Conservation (phyloP, 2,797 vertebrate species). For the Microtus californicus region DNA sequence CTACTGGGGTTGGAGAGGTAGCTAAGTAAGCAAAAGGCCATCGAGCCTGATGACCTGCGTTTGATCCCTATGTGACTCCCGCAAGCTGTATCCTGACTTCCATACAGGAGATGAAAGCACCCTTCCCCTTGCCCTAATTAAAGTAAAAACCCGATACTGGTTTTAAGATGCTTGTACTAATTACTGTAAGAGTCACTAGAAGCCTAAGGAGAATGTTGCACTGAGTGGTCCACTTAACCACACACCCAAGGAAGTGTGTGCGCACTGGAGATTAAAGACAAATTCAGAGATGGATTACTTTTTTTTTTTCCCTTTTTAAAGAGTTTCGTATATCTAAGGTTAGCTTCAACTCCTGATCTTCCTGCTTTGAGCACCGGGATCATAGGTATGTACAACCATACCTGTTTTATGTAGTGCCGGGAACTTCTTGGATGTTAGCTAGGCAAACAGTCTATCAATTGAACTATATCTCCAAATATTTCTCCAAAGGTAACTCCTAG, state of each 20-base stretch:
- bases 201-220: constrained; percentile 12
- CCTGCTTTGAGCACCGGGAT: no score
- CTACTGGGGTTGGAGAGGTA: neutral
- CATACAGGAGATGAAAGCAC: neutral
- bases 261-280: neutral
- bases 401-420: no score
- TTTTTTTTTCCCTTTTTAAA: no score
- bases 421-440: no score
- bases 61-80: neutral
- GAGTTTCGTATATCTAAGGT: no score
- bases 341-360: no score
- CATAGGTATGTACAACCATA: no score
- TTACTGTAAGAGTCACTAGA: constrained; percentile 13
- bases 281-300: constrained; percentile 36
- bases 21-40: neutral
- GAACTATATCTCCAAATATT: no score
- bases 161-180: constrained; percentile 13
- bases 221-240: constrained; percentile 21
- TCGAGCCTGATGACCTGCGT: neutral
- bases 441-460: no score
- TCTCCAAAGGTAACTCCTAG: no score
- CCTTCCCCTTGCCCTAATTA: neutral
- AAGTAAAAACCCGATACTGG: neutral
- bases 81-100: neutral
- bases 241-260: constrained; percentile 25